Percentiles rank a stretch among this genome's conserved stretches.
phyloP scores from a whole-genome alignment of 2,113 vertebrate species.

The Hypanus sabinus region DNA sequence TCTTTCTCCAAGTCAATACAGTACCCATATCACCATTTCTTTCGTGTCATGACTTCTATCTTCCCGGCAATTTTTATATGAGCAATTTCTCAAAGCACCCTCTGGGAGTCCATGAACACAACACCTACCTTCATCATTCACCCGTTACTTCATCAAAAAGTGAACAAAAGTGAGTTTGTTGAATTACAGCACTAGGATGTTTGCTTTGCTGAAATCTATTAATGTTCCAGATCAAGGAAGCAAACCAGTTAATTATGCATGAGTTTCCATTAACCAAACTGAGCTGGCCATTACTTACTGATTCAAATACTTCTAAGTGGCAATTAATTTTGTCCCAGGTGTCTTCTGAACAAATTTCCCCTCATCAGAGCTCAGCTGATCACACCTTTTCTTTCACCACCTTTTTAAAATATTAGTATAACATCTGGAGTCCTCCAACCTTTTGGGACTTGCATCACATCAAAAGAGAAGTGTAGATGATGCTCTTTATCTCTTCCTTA shows the following conservation, averaged over 20 bases:
- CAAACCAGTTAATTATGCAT: neutral
- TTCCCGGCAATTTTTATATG: neutral
- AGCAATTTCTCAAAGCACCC: neutral
- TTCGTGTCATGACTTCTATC: neutral
- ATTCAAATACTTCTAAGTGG: neutral
- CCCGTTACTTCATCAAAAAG: neutral
- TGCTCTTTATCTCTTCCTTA: neutral
- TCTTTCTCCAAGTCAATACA: neutral
- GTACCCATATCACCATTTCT: neutral
- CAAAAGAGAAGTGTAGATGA: neutral
- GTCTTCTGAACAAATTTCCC: neutral
- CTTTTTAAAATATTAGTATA: neutral
- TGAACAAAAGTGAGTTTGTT: too few species aligned
- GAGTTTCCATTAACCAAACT: neutral
- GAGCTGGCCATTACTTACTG: neutral
- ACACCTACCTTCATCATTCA: neutral
- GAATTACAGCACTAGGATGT: too few species aligned
- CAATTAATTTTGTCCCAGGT: neutral
- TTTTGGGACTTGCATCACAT: neutral
- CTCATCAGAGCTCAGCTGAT: neutral
- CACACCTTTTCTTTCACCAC: neutral
- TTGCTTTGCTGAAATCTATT: too few species aligned
- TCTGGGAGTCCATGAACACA: neutral
- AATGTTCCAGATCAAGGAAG: too few species aligned
- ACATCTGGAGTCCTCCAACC: neutral